Evolutionary conservation across 2,888 invertebrate species (phyloP).

Genomic region (Chaitophorus viminalis): DNA sequence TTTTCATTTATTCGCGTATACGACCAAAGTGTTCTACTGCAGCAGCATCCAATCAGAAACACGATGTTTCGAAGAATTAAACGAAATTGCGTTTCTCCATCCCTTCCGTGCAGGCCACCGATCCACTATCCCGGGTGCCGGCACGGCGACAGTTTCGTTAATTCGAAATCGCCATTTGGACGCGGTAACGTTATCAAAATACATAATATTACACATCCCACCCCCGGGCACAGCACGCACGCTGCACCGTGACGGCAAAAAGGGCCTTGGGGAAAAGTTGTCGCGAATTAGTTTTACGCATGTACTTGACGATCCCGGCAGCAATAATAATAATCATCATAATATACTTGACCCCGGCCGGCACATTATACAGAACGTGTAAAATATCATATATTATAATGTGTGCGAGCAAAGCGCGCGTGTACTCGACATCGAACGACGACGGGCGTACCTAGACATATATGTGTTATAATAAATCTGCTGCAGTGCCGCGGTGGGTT

Average conservation of each 20-base stretch:
- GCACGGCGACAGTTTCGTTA: not conserved
- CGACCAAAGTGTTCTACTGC: not conserved
- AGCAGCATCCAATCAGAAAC: not conserved
- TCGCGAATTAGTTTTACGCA: not conserved
- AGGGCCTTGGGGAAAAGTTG: not conserved
- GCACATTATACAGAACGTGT: no score
- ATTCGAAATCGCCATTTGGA: not conserved
- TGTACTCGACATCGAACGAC: not conserved
- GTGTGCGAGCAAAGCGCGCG: not conserved
- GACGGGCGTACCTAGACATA: not conserved
- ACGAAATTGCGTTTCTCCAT: not conserved
- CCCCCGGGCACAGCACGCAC: not conserved
- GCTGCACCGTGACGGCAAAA: not conserved
- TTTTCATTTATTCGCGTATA: not conserved
- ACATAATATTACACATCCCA: not conserved
- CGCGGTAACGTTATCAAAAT: not conserved
- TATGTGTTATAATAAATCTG: constrained; percentile 32
- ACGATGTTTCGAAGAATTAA: not conserved
- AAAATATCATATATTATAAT: constrained; percentile 10
- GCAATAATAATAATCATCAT: not conserved
- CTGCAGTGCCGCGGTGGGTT: not conserved
- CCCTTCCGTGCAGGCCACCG: not conserved
- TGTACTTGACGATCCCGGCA: not conserved
- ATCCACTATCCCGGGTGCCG: not conserved
- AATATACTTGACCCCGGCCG: constrained; percentile 8